A percentile compares a stretch with the other conserved stretches of the same genome.
These are phyloP conservation scores for Halcyon badia DNA, from an alignment of 2,797 vertebrate species.

Conservation along the genomic window DNA sequence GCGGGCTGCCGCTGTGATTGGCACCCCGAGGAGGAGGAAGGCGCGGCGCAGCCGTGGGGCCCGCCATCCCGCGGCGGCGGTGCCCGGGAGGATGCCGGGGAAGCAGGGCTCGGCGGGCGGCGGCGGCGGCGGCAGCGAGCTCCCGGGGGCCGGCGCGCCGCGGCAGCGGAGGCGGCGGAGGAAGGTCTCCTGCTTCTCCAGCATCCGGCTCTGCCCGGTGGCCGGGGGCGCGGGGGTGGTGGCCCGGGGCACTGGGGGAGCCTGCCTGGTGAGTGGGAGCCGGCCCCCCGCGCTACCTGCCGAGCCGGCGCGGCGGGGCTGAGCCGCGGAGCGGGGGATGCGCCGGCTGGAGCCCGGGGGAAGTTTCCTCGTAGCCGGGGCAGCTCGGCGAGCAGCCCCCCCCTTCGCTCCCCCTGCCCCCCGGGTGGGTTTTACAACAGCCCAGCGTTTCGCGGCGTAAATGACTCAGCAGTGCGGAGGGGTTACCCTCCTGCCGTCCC, in stretches of 20 bases:
- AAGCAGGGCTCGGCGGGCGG: constrained; percentile 83
- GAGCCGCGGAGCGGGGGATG: not conserved
- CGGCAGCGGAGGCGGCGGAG: constrained; percentile 78
- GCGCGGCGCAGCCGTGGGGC: constrained; percentile 37
- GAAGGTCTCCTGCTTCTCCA: constrained; percentile 92
- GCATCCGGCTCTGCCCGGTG: constrained; percentile 96
- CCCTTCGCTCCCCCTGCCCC: not conserved
- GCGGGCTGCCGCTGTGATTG: constrained; percentile 70
- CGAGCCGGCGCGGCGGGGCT: not conserved
- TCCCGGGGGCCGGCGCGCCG: constrained; percentile 83
- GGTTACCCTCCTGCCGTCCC: not conserved
- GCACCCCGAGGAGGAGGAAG: constrained; percentile 53
- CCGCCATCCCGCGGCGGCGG: constrained; percentile 65
- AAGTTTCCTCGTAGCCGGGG: not conserved
- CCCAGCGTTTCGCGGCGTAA: not conserved
- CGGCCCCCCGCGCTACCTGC: constrained; percentile 76
- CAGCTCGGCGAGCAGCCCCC: not conserved
- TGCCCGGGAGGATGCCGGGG: not conserved
- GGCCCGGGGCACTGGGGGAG: constrained; percentile 97
- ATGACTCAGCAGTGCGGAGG: constrained; percentile 78
- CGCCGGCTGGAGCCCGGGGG: not conserved
- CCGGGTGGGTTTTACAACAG: not conserved
- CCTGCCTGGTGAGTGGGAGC: constrained; percentile 97
- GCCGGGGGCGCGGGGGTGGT: constrained; percentile 98
- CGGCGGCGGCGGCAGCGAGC: constrained; percentile 73